Percentiles rank a stretch among this genome's conserved stretches.
Evolutionary conservation across 2,888 invertebrate genomes (phyloP).

Genomic region (Ferdinandea cuprea): DNA sequence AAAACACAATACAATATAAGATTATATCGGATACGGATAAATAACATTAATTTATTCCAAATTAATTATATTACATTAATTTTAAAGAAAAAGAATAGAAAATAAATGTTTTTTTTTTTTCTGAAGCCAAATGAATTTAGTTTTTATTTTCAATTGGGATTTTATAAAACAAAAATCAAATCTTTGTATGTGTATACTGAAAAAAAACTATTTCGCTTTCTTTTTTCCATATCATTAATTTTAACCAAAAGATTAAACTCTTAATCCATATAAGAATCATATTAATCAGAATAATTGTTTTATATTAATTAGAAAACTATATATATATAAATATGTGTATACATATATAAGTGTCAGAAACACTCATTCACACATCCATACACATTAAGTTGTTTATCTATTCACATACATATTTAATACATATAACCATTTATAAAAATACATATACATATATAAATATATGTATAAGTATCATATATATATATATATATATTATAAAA

Average conservation of each 20-base stretch:
- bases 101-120: conserved; percentile 12
- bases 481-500: too few relatives aligned
- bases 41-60: conserved; percentile 52
- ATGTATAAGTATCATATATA: not conserved
- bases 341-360: conserved; percentile 32
- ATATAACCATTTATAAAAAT: conserved; percentile 3
- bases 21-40: conserved; percentile 26
- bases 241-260: not conserved
- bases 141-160: too few relatives aligned
- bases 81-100: conserved; percentile 10
- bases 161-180: too few relatives aligned
- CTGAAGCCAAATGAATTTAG: conserved; percentile 2
- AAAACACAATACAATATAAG: not conserved
- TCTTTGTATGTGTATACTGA: too few relatives aligned
- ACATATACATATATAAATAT: conserved; percentile 11
- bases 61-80: conserved; percentile 38
- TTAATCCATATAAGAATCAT: conserved; percentile 11
- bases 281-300: conserved; percentile 26
- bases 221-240: not conserved
- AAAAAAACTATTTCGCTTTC: too few relatives aligned
- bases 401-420: too few relatives aligned
- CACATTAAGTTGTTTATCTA: not conserved
- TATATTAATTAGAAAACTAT: conserved; percentile 35
- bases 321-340: conserved; percentile 28
- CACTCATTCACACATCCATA: conserved; percentile 45